A percentile compares a stretch with the other conserved stretches of the same genome.
phyloP scores from a whole-genome alignment of 2,113 vertebrate genomes.

The Recurvirostra avosetta region DNA sequence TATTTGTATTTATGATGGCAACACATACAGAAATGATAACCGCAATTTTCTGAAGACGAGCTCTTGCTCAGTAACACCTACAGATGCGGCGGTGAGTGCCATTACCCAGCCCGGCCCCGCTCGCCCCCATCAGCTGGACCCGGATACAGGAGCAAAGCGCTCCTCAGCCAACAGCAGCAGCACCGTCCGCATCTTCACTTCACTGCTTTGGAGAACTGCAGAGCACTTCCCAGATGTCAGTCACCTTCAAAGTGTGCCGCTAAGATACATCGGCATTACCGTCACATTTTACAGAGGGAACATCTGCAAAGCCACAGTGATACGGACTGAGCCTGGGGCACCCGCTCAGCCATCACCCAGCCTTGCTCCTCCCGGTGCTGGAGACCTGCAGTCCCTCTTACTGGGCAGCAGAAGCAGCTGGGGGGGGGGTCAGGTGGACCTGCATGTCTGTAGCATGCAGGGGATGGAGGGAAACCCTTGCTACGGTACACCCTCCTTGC shows the following conservation, averaged over 20 bases:
- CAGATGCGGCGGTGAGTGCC: background rate
- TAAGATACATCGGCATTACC: background rate
- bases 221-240: background rate
- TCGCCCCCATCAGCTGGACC: background rate
- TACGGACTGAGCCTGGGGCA: background rate
- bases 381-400: background rate
- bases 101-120: background rate
- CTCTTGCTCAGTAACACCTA: too few relatives aligned
- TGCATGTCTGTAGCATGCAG: fast-evolving
- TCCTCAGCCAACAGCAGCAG: background rate
- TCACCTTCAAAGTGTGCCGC: background rate
- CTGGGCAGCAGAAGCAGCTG: background rate
- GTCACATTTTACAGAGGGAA: background rate
- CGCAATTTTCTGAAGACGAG: background rate
- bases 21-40: constrained; percentile 31
- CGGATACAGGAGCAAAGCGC: background rate
- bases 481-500: background rate
- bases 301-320: background rate
- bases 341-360: background rate
- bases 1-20: constrained; percentile 56
- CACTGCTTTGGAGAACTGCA: background rate
- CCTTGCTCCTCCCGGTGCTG: background rate
- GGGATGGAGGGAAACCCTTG: background rate
- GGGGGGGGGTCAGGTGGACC: background rate
- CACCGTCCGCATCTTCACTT: background rate